Base-by-base conservation (phyloP, 2,888 invertebrate species). In the Drosophila pseudotalamancana region DNA sequence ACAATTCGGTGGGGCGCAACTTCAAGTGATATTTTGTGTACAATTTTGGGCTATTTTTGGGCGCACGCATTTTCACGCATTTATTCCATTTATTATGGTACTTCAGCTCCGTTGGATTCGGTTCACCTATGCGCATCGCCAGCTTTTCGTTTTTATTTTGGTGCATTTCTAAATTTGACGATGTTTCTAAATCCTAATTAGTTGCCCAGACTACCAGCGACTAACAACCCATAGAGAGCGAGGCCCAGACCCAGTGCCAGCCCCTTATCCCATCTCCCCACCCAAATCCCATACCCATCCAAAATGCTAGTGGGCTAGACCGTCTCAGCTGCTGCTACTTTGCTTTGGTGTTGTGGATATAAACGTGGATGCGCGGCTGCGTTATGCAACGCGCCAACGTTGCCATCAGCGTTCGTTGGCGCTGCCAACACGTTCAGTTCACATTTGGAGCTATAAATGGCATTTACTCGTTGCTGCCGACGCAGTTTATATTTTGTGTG, bases 141-240 rank as follows among this genome's bases (percentile, higher is more conserved):
- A 31, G 32, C 1, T 46, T 25, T 48, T 14, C 25, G 31, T 45
- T 51, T 72, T 83, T 87, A 87, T 88, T 86, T 86, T 69, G 72
- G 64, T 65, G 42, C 61, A 69, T 82, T 87, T 87, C 88, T 82
- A 86, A 88, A 72, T 86, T 78, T 88, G 87, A 82, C 50, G 68
- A 78, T 78, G 65, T 87, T 88, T 87, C 76, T 80, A 88, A 88
- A 88, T 85, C 72, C 87, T 85, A 86, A 86, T 86, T 86, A 87
- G 82, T 76, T 80, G 66, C 68, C 63, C 62, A 83, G 80, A 75
- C 71, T 8, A 25, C 6, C 25, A 25, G 46, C 53, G 34, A 35
- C 56, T 65, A 37, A 27, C 60, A 60, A 65, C 27, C 65, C 53
- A 56, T 43, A 48, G 55, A 54, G 6, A 63, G 48, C 29, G 34